Evolutionary conservation across 1,140 invertebrate species (phyloP).

Genomic region (Agrypnia vestita): DNA sequence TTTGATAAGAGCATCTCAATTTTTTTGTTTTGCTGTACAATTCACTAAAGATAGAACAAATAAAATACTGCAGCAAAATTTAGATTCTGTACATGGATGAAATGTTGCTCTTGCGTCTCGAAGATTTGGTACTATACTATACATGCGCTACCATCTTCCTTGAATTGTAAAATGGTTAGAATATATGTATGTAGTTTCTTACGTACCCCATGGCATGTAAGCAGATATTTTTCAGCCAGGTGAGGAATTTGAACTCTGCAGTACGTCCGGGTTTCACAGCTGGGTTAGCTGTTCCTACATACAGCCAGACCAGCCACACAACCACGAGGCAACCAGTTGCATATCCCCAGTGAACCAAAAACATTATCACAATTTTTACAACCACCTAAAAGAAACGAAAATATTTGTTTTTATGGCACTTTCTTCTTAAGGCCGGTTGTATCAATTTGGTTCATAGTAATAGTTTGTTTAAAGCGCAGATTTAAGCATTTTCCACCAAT

Average conservation of each 20-base stretch:
- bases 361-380: conserved; percentile 92
- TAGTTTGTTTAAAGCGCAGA: no score
- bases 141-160: neutral
- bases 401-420: no score
- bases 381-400: conserved; percentile 77
- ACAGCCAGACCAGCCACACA: conserved; percentile 91
- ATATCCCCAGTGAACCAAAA: conserved; percentile 94
- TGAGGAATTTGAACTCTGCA: conserved; percentile 89
- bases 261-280: conserved; percentile 93
- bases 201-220: conserved; percentile 82
- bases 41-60: no score
- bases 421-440: no score
- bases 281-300: conserved; percentile 94
- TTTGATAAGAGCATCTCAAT: no score
- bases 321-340: conserved; percentile 86
- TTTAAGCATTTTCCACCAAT: no score
- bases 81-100: no score
- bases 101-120: no score
- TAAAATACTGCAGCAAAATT: no score
- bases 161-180: no score
- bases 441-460: no score
- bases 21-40: no score
- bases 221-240: conserved; percentile 85
- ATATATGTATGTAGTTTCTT: neutral
- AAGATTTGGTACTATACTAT: neutral